These are phyloP conservation scores for Drosophila kuntzei DNA, from an alignment of 2,888 invertebrate species.

Conservation along the genomic window DNA sequence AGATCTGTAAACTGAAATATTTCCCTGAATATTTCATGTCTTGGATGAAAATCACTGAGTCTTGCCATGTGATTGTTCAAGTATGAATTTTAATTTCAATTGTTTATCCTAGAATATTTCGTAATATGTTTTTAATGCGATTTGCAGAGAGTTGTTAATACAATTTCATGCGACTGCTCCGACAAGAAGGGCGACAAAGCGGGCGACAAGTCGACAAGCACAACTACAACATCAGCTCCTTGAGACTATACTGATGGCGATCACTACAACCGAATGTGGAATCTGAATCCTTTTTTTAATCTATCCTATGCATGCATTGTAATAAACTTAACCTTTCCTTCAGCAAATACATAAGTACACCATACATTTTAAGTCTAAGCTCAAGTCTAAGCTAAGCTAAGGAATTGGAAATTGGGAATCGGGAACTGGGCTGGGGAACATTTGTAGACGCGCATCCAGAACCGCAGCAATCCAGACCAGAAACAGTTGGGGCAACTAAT, in stretches of 20 bases:
- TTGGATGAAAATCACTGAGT: not conserved
- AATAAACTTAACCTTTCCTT: constrained; percentile 23
- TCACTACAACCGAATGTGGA: constrained; percentile 1
- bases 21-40: not conserved
- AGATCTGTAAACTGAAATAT: not conserved
- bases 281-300: constrained; percentile 3
- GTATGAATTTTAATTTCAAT: not conserved
- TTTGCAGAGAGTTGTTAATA: not conserved
- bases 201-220: not conserved
- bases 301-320: constrained; percentile 5
- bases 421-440: constrained; percentile 26
- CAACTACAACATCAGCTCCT: not conserved
- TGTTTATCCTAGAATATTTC: not conserved
- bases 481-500: constrained; percentile 71
- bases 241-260: constrained; percentile 8
- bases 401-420: not conserved
- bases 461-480: constrained; percentile 40
- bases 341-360: no score
- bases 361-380: not conserved
- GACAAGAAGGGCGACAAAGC: not conserved
- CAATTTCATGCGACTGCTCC: not conserved
- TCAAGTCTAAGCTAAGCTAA: no score
- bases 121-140: not conserved
- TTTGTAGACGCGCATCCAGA: constrained; percentile 35
- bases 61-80: not conserved